Base-by-base conservation (phyloP, 37 sponge, comb jelly and placozoan genomes). In the Halisarca cf. caerulea region DNA sequence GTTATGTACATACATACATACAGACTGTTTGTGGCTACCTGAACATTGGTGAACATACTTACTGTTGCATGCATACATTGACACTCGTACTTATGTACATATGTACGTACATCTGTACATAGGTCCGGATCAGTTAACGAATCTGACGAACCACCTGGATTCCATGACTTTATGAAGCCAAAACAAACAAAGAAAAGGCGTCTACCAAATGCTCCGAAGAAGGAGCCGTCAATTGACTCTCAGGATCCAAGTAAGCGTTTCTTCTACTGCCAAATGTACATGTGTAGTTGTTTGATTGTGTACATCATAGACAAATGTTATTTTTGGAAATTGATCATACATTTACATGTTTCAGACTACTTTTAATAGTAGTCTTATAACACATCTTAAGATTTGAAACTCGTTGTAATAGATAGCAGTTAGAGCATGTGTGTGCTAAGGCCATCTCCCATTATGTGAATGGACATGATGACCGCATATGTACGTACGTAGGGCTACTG, bases 131-230 rank as follows among this genome's bases (percentile, higher is more conserved):
- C 77, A 2, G 30, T 74, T 43, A 74, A 17, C 41, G 77, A 74
- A 37, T 44, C 45, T 39, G 77, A 74, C 6, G 5, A 40, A n/a
- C 47, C 80, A 25, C 80, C 72, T 25, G 91, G 91, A 24, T 91
- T 86, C 80, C 66, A 87, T 25, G 91, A 91, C 25, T 91, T 86
- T 66, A 84, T 78, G 30, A 34, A 83, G 3, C 80, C 91, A 34
- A 33, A 17, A 4, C 36, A 73, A 17, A n/a, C 58, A 37, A 91
- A 84, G 82, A 83, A 79, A 58, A 68, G 57, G 20, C 80, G 84
- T 3, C 70, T 69, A 27, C 83, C 70, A 66, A 25, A 36, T 17
- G 36, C 42, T 14, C 60, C 36, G 23, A 47, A 15, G 51, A 69
- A 69, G 77, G 44, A 74, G 45, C 30, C 24, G 44, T 7, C 42